These are phyloP conservation scores for Anthopleura sola DNA, from an alignment of 64 coral and sea anemone genomes.

Conservation along the genomic window DNA sequence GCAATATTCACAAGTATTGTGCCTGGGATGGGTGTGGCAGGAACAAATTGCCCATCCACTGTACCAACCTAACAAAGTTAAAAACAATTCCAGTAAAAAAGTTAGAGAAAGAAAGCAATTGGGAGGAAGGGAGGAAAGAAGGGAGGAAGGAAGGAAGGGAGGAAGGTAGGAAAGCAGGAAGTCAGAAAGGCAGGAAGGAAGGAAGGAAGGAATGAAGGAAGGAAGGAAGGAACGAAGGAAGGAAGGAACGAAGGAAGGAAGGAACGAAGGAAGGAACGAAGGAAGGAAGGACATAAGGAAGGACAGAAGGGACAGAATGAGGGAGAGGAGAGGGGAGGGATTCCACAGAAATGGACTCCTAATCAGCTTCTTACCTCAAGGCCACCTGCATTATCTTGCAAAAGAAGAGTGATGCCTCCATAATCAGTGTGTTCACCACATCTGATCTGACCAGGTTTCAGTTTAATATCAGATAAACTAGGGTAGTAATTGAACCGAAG, in stretches of 20 bases:
- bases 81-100: background rate
- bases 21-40: conserved; percentile 59
- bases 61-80: conserved; percentile 48
- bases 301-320: no score
- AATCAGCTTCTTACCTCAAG: conserved; percentile 37
- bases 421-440: conserved; percentile 91
- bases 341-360: background rate
- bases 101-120: background rate
- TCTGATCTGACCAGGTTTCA: conserved; percentile 73
- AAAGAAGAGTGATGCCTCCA: conserved; percentile 66
- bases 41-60: conserved; percentile 56
- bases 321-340: no score
- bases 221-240: no score
- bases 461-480: conserved; percentile 28
- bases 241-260: no score
- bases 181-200: background rate
- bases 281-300: no score
- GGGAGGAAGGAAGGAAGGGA: background rate
- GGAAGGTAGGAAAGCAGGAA: background rate
- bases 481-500: conserved; percentile 88
- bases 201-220: background rate
- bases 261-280: no score
- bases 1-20: conserved; percentile 72
- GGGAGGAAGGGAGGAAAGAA: background rate
- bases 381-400: conserved; percentile 84